Conservation (phyloP, 2,888 invertebrate species). For the Nomada lathburiana region DNA sequence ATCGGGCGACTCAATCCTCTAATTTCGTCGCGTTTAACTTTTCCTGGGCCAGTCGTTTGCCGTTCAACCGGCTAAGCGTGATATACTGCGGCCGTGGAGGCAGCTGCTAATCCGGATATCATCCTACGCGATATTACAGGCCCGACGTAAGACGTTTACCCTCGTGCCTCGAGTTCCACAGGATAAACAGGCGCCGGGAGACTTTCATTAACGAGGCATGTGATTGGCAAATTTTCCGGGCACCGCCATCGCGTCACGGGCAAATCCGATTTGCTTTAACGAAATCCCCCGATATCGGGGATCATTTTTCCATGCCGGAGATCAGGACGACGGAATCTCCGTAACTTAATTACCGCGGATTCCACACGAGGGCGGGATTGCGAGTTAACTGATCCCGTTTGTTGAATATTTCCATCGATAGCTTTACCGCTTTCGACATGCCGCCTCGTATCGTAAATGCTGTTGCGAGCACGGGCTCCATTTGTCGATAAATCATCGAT, state of each 20-base stretch:
- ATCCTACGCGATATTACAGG: constrained; percentile 47
- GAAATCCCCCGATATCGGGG: constrained; percentile 32
- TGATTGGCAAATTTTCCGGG: constrained; percentile 56
- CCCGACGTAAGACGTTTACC: constrained; percentile 53
- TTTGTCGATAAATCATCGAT: constrained; percentile 4
- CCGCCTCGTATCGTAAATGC: too few species aligned
- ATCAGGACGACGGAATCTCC: background rate
- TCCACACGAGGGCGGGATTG: background rate
- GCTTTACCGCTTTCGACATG: background rate
- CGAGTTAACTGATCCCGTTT: background rate
- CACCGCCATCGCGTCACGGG: constrained; percentile 13
- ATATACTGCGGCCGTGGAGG: constrained; percentile 23
- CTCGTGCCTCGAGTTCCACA: constrained; percentile 29
- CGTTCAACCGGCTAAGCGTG: constrained; percentile 37
- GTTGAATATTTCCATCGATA: background rate
- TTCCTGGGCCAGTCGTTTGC: constrained; percentile 19
- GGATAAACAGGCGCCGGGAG: constrained; percentile 40
- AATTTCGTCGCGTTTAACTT: constrained; percentile 52
- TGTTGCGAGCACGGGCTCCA: background rate
- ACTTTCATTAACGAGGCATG: constrained; percentile 52
- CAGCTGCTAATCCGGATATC: constrained; percentile 50
- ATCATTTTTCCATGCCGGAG: constrained; percentile 8
- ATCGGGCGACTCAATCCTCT: constrained; percentile 17
- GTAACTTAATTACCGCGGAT: background rate
- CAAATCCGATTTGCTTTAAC: constrained; percentile 42